Base-by-base conservation (phyloP, 2,888 invertebrate genomes). In the Ophion ellenae region DNA sequence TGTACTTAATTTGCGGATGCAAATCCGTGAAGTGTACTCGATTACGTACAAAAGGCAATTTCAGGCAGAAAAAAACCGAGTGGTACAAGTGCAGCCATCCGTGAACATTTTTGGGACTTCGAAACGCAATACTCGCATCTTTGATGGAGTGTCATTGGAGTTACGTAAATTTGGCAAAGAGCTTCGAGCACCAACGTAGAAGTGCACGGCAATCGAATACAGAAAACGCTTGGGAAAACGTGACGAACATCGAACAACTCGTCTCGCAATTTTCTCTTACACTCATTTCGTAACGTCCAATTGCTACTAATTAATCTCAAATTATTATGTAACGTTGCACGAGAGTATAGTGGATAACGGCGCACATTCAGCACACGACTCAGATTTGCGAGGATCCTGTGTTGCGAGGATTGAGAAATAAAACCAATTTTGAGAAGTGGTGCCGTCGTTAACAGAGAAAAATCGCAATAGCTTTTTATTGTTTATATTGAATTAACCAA, bases 251-350 rank as follows among this genome's bases (percentile, higher is more conserved):
- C 45, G 47, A 40, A 20, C 11, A 45, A 9, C 14, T 20, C 2
- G 45, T 69, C 45, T 45, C 11, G 67, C 45, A 69, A 20, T 47
- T 69, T 69, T 45, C 45, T 14, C 40, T 32, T 28, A 17, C 40
- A 7, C n/a, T 69, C 69, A 20, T 32, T 69, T 32, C 20, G 4
- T 4, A 20, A n/a, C 4, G 69, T 2, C 45, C 45, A 47, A 69
- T 47, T 47, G 20, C 47, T 69, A 10, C n/a, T 9, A 20, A 69
- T 69, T 11, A 69, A 69, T 69, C 10, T 20, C 10, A 47, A 47
- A 20, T 24, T 45, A 69, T 47, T 69, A 45, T 47, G 69, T 45
- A 69, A 45, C 32, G 32, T 45, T 67, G n/a, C 28, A 63, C 28
- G 28, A 28, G 28, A 28, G 63, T 63, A 14, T 9, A 63, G 28